Evolutionary conservation across 2,797 vertebrate species (phyloP).

Genomic region (Phoxinus dragarum): DNA sequence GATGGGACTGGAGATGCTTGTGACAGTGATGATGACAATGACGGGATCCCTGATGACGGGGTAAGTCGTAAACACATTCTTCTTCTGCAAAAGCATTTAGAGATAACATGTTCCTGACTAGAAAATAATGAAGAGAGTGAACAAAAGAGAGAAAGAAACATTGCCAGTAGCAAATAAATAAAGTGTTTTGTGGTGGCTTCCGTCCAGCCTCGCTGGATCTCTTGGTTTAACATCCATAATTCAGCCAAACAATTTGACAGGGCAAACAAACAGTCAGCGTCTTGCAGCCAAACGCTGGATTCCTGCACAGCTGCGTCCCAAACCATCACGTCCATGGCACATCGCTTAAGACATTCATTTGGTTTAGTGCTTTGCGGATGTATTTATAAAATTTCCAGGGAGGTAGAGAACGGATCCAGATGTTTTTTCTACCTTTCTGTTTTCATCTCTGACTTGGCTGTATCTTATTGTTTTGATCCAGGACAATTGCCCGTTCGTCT

Average conservation of each 20-base stretch:
- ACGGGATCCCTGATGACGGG: constrained; percentile 93
- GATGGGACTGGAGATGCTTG: constrained; percentile 97
- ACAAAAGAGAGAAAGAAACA: constrained; percentile 50
- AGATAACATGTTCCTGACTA: constrained; percentile 59
- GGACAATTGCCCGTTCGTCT: constrained; percentile 96
- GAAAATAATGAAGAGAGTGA: constrained; percentile 4
- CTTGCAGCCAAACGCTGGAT: constrained; percentile 65
- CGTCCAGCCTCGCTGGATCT: constrained; percentile 60
- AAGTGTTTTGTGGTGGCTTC: constrained; percentile 48
- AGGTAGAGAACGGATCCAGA: constrained; percentile 26
- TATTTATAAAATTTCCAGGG: constrained; percentile 44
- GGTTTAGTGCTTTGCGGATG: constrained; percentile 30
- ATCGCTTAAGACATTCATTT: constrained; percentile 34
- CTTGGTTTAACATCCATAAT: constrained; percentile 67
- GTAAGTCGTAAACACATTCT: constrained; percentile 78
- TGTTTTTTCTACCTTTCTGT: constrained; percentile 44
- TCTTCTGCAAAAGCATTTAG: constrained; percentile 63
- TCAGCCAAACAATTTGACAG: constrained; percentile 65
- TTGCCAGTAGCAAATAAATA: constrained; percentile 59
- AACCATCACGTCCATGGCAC: constrained; percentile 45
- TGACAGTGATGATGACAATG: constrained; percentile 95
- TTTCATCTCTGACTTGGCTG: constrained; percentile 29
- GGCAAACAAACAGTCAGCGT: constrained; percentile 66
- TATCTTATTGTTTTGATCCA: constrained; percentile 67
- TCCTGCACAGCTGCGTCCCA: constrained; percentile 58